A percentile compares a stretch with the other conserved stretches of the same genome.
Evolutionary conservation across 2,113 vertebrate species (phyloP).

Genomic region (Heloderma charlesbogerti): DNA sequence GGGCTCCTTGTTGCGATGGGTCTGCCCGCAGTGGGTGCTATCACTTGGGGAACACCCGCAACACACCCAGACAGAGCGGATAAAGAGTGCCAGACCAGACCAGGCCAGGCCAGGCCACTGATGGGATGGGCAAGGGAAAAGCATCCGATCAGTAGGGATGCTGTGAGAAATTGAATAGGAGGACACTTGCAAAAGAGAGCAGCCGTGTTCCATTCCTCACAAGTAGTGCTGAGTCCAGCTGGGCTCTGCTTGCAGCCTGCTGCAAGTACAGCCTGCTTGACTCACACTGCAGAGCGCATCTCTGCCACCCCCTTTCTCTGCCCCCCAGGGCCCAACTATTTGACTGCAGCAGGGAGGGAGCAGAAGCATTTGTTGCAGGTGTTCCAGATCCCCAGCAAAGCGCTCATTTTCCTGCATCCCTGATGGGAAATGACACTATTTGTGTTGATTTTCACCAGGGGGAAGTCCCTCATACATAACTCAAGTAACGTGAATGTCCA

Average conservation of each 20-base stretch:
- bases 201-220: neutral
- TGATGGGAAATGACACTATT: too few species aligned
- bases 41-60: neutral
- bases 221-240: neutral
- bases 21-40: neutral
- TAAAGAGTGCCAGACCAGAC: too few species aligned
- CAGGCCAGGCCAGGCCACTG: too few species aligned
- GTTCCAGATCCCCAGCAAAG: too few species aligned
- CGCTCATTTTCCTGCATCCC: too few species aligned
- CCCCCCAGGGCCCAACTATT: neutral
- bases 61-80: too few species aligned
- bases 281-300: too few species aligned
- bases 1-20: too few species aligned
- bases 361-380: too few species aligned
- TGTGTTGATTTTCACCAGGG: neutral
- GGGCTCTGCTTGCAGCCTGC: neutral
- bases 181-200: neutral
- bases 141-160: neutral
- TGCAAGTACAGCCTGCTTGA: neutral
- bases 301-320: neutral
- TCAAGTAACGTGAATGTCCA: neutral
- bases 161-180: neutral
- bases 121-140: neutral
- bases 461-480: neutral
- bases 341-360: too few species aligned